A percentile compares a stretch with the other conserved stretches of the same genome.
phyloP scores from a whole-genome alignment of 2,113 vertebrate genomes.

The Sitta europaea region DNA sequence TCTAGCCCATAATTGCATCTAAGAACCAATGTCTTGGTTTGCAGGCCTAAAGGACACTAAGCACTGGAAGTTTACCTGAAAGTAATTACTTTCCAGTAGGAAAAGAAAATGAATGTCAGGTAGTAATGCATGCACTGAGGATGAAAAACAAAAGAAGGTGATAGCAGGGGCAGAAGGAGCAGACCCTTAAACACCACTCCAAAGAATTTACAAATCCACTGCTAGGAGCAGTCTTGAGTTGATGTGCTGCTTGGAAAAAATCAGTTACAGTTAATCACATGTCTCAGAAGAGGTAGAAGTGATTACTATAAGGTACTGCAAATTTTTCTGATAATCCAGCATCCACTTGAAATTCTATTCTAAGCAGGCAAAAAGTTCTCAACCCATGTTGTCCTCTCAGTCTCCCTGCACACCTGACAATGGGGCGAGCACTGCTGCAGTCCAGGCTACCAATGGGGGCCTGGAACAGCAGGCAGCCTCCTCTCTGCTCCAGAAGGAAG shows the following conservation, averaged over 20 bases:
- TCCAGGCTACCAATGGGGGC: accelerated
- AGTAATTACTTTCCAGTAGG: neutral
- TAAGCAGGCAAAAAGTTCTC: neutral
- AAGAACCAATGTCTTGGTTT: neutral
- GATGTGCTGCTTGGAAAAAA: neutral
- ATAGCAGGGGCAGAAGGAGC: neutral
- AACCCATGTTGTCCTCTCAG: neutral
- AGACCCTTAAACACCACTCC: neutral
- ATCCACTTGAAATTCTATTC: neutral
- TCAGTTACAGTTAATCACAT: neutral
- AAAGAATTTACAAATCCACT: neutral
- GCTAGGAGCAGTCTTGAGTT: neutral
- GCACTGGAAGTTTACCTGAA: neutral
- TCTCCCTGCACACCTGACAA: accelerated
- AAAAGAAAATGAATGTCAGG: neutral
- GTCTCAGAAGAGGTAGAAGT: neutral
- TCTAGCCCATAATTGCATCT: neutral
- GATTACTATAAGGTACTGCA: neutral
- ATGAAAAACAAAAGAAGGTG: neutral
- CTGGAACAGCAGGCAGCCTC: neutral
- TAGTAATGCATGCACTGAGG: neutral
- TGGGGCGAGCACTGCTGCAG: neutral
- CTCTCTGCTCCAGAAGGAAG: neutral
- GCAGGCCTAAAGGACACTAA: neutral
- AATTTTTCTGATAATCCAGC: neutral